Percentiles rank a stretch among this genome's conserved stretches.
Conservation (phyloP, 2,113 vertebrate genomes). For the Oxyura jamaicensis region DNA sequence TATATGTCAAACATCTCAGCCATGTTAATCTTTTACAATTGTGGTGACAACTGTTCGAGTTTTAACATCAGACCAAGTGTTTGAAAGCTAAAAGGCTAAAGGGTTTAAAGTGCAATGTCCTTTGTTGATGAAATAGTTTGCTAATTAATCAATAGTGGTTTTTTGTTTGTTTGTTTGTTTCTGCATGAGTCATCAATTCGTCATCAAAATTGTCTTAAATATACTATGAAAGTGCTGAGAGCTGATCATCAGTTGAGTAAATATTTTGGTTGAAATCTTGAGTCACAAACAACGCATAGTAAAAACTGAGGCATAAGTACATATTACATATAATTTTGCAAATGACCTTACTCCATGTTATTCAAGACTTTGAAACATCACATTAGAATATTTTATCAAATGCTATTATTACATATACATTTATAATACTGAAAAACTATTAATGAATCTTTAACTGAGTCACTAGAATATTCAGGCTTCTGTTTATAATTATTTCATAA, state of each 20-base stretch:
- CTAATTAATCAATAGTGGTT: not conserved
- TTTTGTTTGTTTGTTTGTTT: no score
- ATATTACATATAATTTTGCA: not conserved
- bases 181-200: not conserved
- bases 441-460: not conserved
- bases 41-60: not conserved
- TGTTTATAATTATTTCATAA: not conserved
- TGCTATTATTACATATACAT: accelerated
- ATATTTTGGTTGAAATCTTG: not conserved
- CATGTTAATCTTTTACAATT: constrained; percentile 13
- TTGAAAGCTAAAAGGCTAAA: not conserved
- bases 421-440: not conserved
- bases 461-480: not conserved
- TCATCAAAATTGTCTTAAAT: not conserved
- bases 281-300: not conserved
- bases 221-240: not conserved
- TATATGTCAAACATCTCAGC: not conserved
- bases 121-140: not conserved
- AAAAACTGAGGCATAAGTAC: not conserved
- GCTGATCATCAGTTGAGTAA: not conserved
- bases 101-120: not conserved
- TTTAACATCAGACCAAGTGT: not conserved
- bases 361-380: not conserved
- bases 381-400: not conserved
- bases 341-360: not conserved